A percentile compares a stretch with the other conserved stretches of the same genome.
Conservation (phyloP, 2,113 vertebrate genomes). For the Gobiocypris rarus region DNA sequence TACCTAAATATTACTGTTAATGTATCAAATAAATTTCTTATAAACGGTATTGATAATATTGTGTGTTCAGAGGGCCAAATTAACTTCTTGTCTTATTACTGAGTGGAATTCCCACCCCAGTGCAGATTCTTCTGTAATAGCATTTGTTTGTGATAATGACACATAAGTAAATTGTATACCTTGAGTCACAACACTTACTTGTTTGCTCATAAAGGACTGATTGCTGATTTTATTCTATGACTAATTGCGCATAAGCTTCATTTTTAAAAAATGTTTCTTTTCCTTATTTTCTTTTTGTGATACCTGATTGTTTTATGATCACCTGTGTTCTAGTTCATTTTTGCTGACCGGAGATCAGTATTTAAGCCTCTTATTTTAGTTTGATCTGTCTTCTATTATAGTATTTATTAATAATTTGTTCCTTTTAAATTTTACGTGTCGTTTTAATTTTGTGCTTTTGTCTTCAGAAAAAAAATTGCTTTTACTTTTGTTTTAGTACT, state of each 20-base stretch:
- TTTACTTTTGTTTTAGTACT: background rate
- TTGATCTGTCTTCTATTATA: no score
- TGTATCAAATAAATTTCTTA: constrained; percentile 48
- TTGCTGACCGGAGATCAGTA: background rate
- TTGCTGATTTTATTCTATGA: background rate
- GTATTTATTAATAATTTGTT: background rate
- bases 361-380: background rate
- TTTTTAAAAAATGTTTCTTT: background rate
- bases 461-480: no score
- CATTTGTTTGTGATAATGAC: constrained; percentile 19
- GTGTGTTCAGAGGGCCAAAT: constrained; percentile 38
- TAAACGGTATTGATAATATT: constrained; percentile 35
- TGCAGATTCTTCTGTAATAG: background rate
- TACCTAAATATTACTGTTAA: constrained; percentile 37
- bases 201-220: background rate
- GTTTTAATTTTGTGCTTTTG: background rate
- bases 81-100: constrained; percentile 26
- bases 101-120: background rate
- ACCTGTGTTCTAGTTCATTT: background rate
- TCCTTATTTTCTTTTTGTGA: background rate
- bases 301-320: background rate
- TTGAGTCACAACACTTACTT: constrained; percentile 23
- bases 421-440: background rate
- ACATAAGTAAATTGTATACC: constrained; percentile 23
- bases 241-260: background rate